Base-by-base conservation (phyloP, 2,797 vertebrate species). In the Falco biarmicus region DNA sequence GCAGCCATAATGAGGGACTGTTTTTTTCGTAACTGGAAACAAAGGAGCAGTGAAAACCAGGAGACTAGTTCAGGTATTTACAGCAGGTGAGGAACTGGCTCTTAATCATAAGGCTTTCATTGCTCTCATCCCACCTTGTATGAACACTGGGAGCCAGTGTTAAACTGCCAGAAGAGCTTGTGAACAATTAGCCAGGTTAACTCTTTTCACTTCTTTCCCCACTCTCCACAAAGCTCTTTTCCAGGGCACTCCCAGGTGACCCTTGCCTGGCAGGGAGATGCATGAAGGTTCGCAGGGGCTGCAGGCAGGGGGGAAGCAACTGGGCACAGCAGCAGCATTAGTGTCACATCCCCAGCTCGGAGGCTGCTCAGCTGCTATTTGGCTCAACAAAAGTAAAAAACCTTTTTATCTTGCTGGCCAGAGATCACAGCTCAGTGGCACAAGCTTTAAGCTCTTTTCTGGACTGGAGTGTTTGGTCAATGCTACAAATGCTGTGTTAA, bases 241-340 rank as follows among this genome's bases (percentile, higher is more conserved):
- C 37, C 57, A 16, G 21, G 19, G 50, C 0, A 0, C 15, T 91
- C 68, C 84, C 15, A 48, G 48, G 41, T 1, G 2, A 10, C 1
- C 0, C 47, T 39, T 69, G 24, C 32, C 32, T 4, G 2, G 17
- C 29, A n/a, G 41, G 11, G 20, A 63, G 26, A 24, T 15, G 14
- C 11, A 2, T 0, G 2, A 31, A 32, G 11, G 18, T 13, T n/a
- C 1, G 0, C 10, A 12, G 24, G 17, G 8, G 4, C 15, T 51
- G 26, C 34, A 34, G 22, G 10, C 6, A 5, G 11, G 14, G 14
- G 28, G 34, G 54, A 64, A 56, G 51, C 8, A 60, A 5, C 6
- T 0, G 1, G 37, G 41, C 41, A 37, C 5, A 4, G 53, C 9
- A 29, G 53, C 19, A 80, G 66, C 2, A 0, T n/a, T 63, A 45